Percentiles rank a stretch among this genome's conserved stretches.
Evolutionary conservation across 2,113 vertebrate species (phyloP).

Genomic region (Prunella himalayana): DNA sequence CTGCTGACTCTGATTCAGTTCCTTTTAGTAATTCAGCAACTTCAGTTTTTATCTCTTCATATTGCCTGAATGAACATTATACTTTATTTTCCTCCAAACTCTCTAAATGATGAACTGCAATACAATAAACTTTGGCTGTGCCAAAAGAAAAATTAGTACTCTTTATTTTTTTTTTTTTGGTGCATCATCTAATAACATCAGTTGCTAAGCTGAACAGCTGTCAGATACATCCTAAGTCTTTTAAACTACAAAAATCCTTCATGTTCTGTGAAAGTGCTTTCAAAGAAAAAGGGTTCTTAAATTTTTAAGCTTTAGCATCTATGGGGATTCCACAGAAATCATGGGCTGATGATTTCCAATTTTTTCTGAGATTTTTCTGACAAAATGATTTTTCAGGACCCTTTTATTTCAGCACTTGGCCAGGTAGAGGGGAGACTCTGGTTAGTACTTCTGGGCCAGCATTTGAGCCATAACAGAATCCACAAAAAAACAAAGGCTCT

Average conservation of each 20-base stretch:
- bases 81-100: not conserved
- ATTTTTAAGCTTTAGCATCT: not conserved
- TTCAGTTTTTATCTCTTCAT: not conserved
- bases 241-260: not conserved
- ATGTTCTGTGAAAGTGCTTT: not conserved
- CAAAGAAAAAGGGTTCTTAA: not conserved
- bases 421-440: not conserved
- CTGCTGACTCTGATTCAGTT: not conserved
- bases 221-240: not conserved
- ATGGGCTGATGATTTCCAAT: not conserved
- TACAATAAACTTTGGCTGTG: not conserved
- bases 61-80: not conserved
- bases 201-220: not conserved
- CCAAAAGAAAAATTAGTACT: not conserved
- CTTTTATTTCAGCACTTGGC: not conserved
- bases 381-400: not conserved
- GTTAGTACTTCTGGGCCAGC: not conserved
- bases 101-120: not conserved
- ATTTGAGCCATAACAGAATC: not conserved
- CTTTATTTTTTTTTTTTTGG: not conserved
- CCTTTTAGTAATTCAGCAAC: not conserved
- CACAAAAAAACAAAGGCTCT: not conserved
- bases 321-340: not conserved
- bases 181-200: not conserved
- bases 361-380: not conserved